A percentile compares a stretch with the other conserved stretches of the same genome.
Evolutionary conservation across 2,113 vertebrate genomes (phyloP).

Genomic region (Gavia stellata): DNA sequence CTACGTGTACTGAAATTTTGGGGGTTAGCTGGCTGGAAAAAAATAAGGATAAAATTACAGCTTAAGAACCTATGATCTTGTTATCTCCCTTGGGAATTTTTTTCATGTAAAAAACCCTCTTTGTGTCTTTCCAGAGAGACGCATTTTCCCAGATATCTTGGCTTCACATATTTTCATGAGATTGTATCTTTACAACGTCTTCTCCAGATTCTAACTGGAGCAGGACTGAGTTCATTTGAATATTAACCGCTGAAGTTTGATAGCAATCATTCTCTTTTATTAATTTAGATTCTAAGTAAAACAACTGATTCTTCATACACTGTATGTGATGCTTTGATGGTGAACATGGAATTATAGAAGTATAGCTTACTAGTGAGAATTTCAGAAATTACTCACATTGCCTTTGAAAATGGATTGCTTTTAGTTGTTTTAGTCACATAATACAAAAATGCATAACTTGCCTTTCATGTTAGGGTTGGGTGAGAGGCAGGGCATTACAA

Average conservation of each 20-base stretch:
- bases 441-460: neutral
- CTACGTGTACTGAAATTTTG: neutral
- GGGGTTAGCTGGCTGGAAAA: neutral
- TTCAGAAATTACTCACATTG: neutral
- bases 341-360: neutral
- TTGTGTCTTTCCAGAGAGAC: neutral
- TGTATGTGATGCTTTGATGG: neutral
- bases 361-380: neutral
- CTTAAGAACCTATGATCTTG: neutral
- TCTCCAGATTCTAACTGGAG: constrained; percentile 7
- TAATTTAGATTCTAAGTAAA: neutral
- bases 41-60: neutral
- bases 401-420: neutral
- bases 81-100: neutral
- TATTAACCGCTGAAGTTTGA: neutral
- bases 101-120: neutral
- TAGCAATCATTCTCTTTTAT: neutral
- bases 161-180: neutral
- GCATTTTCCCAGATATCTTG: constrained; percentile 7
- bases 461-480: neutral
- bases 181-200: constrained; percentile 6
- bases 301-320: neutral
- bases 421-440: neutral
- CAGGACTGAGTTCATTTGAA: neutral
- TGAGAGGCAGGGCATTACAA: neutral